Conservation (phyloP, 2,797 vertebrate genomes). For the Gallinago solitaria region DNA sequence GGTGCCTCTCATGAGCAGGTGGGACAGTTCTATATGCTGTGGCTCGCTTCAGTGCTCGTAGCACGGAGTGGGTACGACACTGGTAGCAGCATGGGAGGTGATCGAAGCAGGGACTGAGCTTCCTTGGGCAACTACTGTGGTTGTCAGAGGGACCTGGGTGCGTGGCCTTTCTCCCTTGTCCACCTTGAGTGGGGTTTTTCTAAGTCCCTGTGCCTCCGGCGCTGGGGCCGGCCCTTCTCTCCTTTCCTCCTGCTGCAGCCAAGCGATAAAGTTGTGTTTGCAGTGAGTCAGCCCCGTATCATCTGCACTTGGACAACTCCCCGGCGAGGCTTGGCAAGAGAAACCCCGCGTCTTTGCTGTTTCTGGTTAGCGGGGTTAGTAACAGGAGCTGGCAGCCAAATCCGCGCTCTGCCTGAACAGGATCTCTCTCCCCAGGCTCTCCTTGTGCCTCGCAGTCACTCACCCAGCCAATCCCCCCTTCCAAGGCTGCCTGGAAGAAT, state of each 20-base stretch:
- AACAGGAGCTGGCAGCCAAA: conserved; percentile 5
- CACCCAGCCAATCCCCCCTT: background rate
- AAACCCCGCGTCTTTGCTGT: background rate
- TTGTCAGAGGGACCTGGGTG: background rate
- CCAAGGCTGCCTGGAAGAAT: background rate
- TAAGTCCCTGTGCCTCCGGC: background rate
- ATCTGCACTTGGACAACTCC: background rate
- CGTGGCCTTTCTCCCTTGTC: background rate
- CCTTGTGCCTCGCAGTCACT: background rate
- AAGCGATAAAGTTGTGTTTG: background rate
- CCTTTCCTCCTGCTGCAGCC: background rate
- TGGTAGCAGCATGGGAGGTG: background rate
- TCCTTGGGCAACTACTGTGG: background rate
- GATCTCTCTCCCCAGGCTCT: conserved; percentile 13
- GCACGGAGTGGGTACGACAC: rapidly evolving
- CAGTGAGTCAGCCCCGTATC: background rate
- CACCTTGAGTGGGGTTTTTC: background rate
- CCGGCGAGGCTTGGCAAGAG: background rate
- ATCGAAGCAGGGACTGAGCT: background rate
- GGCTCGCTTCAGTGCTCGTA: background rate
- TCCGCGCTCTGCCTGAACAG: rapidly evolving
- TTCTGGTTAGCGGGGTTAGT: conserved; percentile 33
- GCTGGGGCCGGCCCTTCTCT: background rate
- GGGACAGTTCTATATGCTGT: background rate
- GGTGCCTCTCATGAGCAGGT: background rate